phyloP scores from a whole-genome alignment of 1,140 invertebrate species.

The Apocrypta bakeri region DNA sequence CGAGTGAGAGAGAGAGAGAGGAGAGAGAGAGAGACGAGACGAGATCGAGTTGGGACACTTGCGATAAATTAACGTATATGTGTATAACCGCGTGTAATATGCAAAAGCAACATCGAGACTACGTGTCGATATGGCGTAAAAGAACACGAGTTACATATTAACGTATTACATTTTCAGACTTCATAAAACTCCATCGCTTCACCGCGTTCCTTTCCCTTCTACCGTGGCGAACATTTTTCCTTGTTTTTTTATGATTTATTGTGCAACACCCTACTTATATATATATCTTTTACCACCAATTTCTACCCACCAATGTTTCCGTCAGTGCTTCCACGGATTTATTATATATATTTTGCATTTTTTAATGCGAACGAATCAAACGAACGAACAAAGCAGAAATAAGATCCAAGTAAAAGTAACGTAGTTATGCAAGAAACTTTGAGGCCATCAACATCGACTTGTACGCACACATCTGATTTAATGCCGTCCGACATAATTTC shows the following conservation, averaged over 20 bases:
- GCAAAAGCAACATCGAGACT: no score
- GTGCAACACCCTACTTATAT: neutral
- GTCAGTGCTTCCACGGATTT: neutral
- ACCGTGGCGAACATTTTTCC: neutral
- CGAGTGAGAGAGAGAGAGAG: no score
- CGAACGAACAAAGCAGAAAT: no score
- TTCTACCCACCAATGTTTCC: neutral
- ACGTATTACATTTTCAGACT: constrained; percentile 5
- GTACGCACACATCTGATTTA: no score
- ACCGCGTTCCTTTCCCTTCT: neutral
- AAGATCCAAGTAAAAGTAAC: neutral
- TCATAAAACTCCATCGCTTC: constrained; percentile 21
- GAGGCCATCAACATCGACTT: no score
- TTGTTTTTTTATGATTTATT: neutral
- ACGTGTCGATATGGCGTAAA: no score
- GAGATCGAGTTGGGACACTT: no score
- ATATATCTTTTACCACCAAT: neutral
- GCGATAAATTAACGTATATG: no score
- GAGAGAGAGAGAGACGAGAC: neutral
- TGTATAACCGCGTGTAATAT: no score
- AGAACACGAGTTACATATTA: neutral
- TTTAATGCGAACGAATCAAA: no score
- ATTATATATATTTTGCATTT: no score
- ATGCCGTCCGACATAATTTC: no score
- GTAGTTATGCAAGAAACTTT: neutral